phyloP scores from a whole-genome alignment of 2,888 invertebrate genomes.

The Cabera pusaria region DNA sequence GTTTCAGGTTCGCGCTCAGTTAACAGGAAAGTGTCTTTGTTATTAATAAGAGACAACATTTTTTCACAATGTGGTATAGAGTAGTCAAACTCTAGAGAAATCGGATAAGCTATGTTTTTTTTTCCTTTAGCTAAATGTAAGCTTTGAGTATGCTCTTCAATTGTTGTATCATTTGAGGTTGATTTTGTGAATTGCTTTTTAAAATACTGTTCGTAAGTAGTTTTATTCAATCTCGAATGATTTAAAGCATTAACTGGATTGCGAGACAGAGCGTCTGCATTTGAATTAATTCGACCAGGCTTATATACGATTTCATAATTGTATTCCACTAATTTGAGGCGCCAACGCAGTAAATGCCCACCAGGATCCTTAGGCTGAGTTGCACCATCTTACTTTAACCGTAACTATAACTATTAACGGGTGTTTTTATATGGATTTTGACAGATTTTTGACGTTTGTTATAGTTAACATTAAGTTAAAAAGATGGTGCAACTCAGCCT shows the following conservation, averaged over 20 bases:
- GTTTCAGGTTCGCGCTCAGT: neutral
- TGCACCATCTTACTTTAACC: too few relatives aligned
- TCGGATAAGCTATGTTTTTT: constrained; percentile 11
- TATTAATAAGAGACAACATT: neutral
- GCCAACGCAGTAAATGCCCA: too few relatives aligned
- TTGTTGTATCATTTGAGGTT: constrained; percentile 4
- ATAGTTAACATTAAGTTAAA: too few relatives aligned
- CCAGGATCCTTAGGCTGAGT: too few relatives aligned
- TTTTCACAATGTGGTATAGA: constrained; percentile 18
- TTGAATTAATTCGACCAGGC: too few relatives aligned
- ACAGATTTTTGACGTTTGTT: too few relatives aligned
- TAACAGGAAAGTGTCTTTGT: neutral
- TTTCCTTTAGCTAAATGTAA: constrained; percentile 12
- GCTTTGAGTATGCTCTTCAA: constrained; percentile 3
- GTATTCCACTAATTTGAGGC: too few relatives aligned
- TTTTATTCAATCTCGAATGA: neutral
- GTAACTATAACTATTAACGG: too few relatives aligned
- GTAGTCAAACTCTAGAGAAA: constrained; percentile 18
- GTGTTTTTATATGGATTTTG: too few relatives aligned
- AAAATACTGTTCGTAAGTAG: neutral
- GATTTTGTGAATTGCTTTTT: constrained; percentile 2
- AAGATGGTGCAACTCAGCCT: too few relatives aligned
- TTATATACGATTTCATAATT: too few relatives aligned
- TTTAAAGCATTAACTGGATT: neutral
- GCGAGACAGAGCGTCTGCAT: too few relatives aligned